Evolutionary conservation across 1,140 invertebrate species (phyloP), one percentile per base, ranked within the genome.

Genomic region (Sarcophaga peregrina): DNA sequence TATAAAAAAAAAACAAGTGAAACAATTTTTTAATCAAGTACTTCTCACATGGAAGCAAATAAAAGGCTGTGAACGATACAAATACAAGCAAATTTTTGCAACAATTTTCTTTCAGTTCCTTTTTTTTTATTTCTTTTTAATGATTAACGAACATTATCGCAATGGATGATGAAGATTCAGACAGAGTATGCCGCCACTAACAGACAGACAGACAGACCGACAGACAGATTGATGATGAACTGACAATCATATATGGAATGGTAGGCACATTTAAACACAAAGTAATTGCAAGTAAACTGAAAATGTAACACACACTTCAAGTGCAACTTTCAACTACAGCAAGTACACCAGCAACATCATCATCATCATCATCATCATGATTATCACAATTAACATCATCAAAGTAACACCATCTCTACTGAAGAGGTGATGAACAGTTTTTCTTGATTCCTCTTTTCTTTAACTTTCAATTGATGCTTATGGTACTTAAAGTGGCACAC

Each of bases 11-110:
- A 37, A 52, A 52, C 8, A 52, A 52, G 2, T 52, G 8, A 10
- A 68, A 68, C 15, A 20, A 68, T 20, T 68, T 68, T 68, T 68
- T 25, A 68, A 68, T 68, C 62, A 68, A 20, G 62, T 68, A 68
- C 62, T 68, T 20, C 17, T 68, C 62, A 68, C 17, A 68, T 68
- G 62, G 25, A 68, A 58, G 20, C 62, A 68, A 68, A n/a, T 68
- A 9, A 20, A 68, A 68, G 62, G 62, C 62, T 20, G 17, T 68
- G 17, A 68, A 68, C 17, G 62, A 68, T 68, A 68, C 62, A 68
- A 37, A 37, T 52, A 20, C 62, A 25, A 20, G 20, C n/a, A 20
- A 58, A 68, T 20, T 68, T 68, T n/a, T n/a, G 17, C 62, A 17
- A 68, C 5, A 37, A 4, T 20, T 9, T 20, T 68, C n/a, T 68